These are phyloP conservation scores for Thunnus maccoyii DNA, from an alignment of 2,113 vertebrate genomes.

Conservation along the genomic window DNA sequence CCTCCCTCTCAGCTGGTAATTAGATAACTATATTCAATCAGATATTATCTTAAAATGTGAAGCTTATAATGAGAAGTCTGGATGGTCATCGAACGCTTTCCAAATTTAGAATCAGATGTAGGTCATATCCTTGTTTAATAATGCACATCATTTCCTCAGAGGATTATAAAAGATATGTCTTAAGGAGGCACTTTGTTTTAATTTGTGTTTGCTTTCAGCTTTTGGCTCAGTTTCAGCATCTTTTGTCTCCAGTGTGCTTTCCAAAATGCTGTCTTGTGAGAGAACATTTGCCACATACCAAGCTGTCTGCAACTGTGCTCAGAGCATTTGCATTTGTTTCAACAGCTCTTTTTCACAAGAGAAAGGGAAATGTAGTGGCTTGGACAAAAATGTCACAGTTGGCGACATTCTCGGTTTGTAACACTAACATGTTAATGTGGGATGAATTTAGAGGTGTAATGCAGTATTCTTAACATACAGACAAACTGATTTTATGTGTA, in stretches of 20 bases:
- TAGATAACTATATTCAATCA: constrained; percentile 25
- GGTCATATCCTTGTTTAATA: constrained; percentile 26
- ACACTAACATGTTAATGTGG: not conserved
- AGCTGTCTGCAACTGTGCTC: constrained; percentile 34
- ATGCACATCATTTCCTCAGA: constrained; percentile 23
- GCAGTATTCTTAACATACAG: not conserved
- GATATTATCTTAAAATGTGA: constrained; percentile 7
- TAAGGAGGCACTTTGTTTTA: constrained; percentile 30
- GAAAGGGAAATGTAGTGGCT: constrained; percentile 46
- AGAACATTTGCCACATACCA: constrained; percentile 31
- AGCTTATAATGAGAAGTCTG: constrained; percentile 31
- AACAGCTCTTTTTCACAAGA: constrained; percentile 59
- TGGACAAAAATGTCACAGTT: constrained; percentile 49
- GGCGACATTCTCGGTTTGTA: constrained; percentile 25
- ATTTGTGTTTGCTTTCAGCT: constrained; percentile 8
- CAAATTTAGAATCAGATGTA: constrained; percentile 20
- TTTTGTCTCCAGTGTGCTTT: not conserved
- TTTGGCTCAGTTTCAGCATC: constrained; percentile 12
- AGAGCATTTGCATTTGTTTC: constrained; percentile 26
- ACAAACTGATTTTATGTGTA: not conserved
- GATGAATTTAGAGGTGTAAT: not conserved
- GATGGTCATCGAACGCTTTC: constrained; percentile 32
- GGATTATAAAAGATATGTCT: constrained; percentile 5
- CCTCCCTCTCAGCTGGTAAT: constrained; percentile 23
- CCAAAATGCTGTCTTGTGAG: not conserved